Percentiles rank a stretch among this genome's conserved stretches.
Evolutionary conservation across 2,797 vertebrate species (phyloP).

Genomic region (Phrynocephalus forsythii): DNA sequence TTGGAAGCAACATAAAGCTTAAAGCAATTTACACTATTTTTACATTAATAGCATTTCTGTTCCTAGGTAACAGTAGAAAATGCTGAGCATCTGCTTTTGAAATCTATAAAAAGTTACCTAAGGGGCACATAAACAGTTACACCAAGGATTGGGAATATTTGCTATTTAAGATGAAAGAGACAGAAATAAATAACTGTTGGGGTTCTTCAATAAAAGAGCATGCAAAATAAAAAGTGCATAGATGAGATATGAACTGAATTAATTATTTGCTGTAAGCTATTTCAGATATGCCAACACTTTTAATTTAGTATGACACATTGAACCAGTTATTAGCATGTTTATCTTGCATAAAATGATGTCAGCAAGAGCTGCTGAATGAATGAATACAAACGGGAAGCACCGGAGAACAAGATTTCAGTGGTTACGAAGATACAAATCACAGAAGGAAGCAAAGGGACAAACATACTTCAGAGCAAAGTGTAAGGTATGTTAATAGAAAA

Average conservation of each 20-base stretch:
- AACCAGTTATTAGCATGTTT: background rate
- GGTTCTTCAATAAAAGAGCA: background rate
- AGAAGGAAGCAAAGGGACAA: background rate
- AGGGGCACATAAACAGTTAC: background rate
- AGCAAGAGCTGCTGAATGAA: background rate
- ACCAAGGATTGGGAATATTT: background rate
- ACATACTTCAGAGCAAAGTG: background rate
- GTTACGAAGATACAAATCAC: background rate
- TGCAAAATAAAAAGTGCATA: background rate
- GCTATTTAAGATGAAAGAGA: constrained; percentile 10
- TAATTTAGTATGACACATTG: constrained; percentile 19
- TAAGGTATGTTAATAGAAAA: background rate
- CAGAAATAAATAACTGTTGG: constrained; percentile 10
- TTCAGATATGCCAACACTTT: background rate
- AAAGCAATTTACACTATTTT: background rate
- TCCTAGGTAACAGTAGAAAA: background rate
- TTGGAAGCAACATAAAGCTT: background rate
- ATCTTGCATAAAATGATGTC: background rate
- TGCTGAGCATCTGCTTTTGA: constrained; percentile 3
- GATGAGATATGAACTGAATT: background rate
- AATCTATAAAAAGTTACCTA: background rate
- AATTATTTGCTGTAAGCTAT: background rate
- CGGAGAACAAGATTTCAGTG: background rate
- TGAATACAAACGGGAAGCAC: background rate
- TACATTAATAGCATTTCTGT: background rate